phyloP scores from a whole-genome alignment of 2,113 vertebrate species.

The Cyprinus carpio region DNA sequence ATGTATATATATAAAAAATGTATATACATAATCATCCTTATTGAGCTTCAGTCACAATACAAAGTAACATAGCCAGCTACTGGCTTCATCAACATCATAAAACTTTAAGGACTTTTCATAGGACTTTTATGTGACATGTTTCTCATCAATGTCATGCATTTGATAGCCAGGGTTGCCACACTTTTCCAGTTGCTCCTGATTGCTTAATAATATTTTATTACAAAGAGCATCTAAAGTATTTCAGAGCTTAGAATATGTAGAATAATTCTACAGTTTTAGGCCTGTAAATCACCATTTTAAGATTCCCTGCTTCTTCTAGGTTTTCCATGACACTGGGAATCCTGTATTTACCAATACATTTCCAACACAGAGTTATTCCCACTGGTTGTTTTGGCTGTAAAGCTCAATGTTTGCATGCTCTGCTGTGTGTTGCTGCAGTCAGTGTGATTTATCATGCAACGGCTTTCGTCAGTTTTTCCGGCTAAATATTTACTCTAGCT shows the following conservation, averaged over 20 bases:
- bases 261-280: background rate
- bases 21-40: background rate
- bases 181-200: background rate
- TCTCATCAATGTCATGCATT: background rate
- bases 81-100: background rate
- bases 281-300: background rate
- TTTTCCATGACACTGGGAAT: background rate
- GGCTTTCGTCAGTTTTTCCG: constrained; percentile 73
- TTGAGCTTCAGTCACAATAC: background rate
- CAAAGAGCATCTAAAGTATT: background rate
- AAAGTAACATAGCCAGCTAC: background rate
- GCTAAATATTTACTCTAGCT: constrained; percentile 76
- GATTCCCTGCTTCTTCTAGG: background rate
- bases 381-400: background rate
- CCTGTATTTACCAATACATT: background rate
- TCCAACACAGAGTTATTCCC: background rate
- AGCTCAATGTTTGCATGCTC: constrained; percentile 36
- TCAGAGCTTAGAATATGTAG: background rate
- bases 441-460: constrained; percentile 75
- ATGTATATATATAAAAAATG: background rate
- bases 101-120: too few species aligned
- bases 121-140: background rate
- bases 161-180: background rate
- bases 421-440: constrained; percentile 59
- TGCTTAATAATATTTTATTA: background rate